Conservation (phyloP, 1,140 invertebrate genomes). For the Oryzaephilus surinamensis region DNA sequence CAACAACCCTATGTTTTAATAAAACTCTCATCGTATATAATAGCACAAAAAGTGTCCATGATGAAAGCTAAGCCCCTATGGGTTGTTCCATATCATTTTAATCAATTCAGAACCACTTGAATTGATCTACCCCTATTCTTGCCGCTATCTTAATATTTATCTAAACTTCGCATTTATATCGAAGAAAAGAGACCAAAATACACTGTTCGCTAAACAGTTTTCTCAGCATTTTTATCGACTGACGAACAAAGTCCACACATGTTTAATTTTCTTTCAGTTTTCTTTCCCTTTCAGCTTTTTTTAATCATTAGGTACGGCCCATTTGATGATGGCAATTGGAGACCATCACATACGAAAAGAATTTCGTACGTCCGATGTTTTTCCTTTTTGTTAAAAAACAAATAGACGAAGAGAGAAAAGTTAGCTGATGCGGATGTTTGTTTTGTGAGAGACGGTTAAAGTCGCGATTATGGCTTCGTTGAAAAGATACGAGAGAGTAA, state of each 20-base stretch:
- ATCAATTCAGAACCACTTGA: constrained; percentile 33
- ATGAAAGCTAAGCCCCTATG: constrained; percentile 28
- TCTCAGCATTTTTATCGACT: too few relatives aligned
- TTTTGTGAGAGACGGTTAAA: constrained; percentile 3
- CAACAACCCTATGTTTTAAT: constrained; percentile 19
- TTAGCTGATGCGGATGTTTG: constrained; percentile 7
- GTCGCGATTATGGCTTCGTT: constrained; percentile 6
- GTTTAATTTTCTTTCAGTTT: constrained; percentile 18
- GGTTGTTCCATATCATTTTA: constrained; percentile 29
- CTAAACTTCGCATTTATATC: constrained; percentile 30
- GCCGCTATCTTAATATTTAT: constrained; percentile 31
- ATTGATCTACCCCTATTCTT: constrained; percentile 22
- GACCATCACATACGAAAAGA: constrained; percentile 16
- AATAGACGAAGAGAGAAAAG: too few relatives aligned
- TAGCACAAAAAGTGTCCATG: too few relatives aligned
- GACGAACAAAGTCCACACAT: too few relatives aligned
- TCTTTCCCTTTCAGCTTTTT: constrained; percentile 15
- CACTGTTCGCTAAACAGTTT: too few relatives aligned
- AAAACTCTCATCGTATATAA: constrained; percentile 21
- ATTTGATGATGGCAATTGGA: constrained; percentile 23
- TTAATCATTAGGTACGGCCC: constrained; percentile 28
- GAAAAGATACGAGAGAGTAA: constrained; percentile 12
- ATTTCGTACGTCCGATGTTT: constrained; percentile 14
- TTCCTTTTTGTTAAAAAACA: too few relatives aligned
- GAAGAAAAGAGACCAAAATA: constrained; percentile 29